A percentile compares a stretch with the other conserved stretches of the same genome.
Conservation (phyloP, 2,113 vertebrate genomes). For the Ptilonorhynchus violaceus region DNA sequence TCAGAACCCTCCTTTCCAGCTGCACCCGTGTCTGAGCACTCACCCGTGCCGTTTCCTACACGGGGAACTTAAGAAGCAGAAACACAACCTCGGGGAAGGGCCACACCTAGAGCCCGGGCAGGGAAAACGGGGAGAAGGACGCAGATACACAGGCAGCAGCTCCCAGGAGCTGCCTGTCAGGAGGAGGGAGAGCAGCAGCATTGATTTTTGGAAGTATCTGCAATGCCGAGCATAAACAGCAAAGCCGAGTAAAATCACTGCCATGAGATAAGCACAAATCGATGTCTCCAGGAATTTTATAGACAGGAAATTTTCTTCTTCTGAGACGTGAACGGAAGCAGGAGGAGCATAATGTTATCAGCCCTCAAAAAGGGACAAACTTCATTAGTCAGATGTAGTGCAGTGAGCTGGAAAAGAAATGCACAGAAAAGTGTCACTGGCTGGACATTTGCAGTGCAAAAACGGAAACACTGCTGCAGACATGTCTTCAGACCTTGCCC, state of each 20-base stretch:
- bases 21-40: not conserved
- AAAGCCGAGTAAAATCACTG: not conserved
- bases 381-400: not conserved
- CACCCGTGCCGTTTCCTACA: not conserved
- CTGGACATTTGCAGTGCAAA: not conserved
- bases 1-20: not conserved
- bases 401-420: not conserved
- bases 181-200: not conserved
- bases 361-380: not conserved
- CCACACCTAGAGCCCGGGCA: not conserved
- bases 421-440: rapidly evolving
- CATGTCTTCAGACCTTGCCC: rapidly evolving
- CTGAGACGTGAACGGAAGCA: not conserved
- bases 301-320: not conserved
- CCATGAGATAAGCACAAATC: not conserved
- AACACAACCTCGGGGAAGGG: rapidly evolving
- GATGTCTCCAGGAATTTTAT: not conserved
- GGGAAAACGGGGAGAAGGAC: not conserved
- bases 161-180: not conserved
- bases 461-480: rapidly evolving
- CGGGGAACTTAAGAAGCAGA: not conserved
- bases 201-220: not conserved
- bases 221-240: not conserved
- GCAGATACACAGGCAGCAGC: not conserved
- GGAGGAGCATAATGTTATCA: not conserved